Evolutionary conservation across 1,140 invertebrate genomes (phyloP).

Genomic region (Polypedilum pembai): DNA sequence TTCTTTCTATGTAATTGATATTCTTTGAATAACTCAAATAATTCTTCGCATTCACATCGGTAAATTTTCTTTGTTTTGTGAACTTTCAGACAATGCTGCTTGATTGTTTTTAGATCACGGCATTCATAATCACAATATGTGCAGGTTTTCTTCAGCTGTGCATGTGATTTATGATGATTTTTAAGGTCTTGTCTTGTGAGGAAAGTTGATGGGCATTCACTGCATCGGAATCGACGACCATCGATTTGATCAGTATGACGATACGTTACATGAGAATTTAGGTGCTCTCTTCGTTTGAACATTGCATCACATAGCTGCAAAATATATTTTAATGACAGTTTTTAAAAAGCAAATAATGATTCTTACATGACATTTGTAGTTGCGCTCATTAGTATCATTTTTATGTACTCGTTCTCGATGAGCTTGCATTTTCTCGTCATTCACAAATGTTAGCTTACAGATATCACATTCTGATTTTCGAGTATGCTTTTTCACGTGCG

Average conservation of each 20-base stretch:
- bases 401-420: neutral
- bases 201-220: neutral
- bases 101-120: neutral
- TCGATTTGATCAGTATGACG: neutral
- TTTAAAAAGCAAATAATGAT: neutral
- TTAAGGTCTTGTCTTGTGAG: neutral
- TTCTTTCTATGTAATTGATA: neutral
- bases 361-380: neutral
- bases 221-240: neutral
- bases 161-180: neutral
- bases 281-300: neutral
- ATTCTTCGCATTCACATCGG: neutral
- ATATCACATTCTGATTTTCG: constrained; percentile 6
- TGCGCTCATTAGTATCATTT: neutral
- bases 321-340: neutral
- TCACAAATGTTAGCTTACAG: neutral
- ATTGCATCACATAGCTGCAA: neutral
- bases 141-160: neutral
- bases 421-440: neutral
- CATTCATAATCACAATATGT: neutral
- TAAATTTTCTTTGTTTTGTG: neutral
- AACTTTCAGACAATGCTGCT: neutral
- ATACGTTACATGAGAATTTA: neutral
- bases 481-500: neutral
- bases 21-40: neutral